A percentile compares a stretch with the other conserved stretches of the same genome.
phyloP scores from a whole-genome alignment of 2,797 vertebrate species.

The Darevskia nairensis region DNA sequence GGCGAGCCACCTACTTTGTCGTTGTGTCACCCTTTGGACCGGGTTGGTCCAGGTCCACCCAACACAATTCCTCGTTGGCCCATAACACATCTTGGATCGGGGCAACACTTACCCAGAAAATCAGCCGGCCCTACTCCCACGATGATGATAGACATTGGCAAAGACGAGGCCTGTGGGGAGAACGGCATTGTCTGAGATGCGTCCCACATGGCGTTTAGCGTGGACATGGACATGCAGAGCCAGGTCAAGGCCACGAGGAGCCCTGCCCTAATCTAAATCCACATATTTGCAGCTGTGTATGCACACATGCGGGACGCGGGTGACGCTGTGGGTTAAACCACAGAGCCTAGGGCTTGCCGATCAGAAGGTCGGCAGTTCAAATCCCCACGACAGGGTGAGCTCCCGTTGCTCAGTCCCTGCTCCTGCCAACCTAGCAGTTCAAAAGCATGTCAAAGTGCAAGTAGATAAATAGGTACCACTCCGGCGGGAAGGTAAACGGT shows the following conservation, averaged over 20 bases:
- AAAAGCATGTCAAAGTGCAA: no score
- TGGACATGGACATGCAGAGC: no score
- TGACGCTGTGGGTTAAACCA: no score
- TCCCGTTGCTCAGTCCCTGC: no score
- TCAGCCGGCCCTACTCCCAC: conserved; percentile 96
- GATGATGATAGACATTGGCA: conserved; percentile 96
- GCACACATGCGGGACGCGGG: no score
- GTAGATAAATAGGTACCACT: no score
- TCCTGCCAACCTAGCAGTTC: no score
- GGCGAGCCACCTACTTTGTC: no score
- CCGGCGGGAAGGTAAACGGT: no score
- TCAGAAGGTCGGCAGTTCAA: no score
- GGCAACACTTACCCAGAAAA: conserved; percentile 90
- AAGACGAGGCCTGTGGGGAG: conserved; percentile 84
- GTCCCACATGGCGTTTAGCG: not conserved
- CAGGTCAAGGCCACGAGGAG: not conserved
- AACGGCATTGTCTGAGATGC: not conserved
- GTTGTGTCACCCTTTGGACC: not conserved
- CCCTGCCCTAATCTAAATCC: not conserved
- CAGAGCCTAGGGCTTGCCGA: no score
- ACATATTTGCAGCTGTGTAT: not conserved
- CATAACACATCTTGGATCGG: not conserved
- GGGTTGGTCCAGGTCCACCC: not conserved
- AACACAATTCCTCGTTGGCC: not conserved
- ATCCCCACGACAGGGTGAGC: no score